phyloP scores from a whole-genome alignment of 2,888 invertebrate species.

The Calephelis perditalis region DNA sequence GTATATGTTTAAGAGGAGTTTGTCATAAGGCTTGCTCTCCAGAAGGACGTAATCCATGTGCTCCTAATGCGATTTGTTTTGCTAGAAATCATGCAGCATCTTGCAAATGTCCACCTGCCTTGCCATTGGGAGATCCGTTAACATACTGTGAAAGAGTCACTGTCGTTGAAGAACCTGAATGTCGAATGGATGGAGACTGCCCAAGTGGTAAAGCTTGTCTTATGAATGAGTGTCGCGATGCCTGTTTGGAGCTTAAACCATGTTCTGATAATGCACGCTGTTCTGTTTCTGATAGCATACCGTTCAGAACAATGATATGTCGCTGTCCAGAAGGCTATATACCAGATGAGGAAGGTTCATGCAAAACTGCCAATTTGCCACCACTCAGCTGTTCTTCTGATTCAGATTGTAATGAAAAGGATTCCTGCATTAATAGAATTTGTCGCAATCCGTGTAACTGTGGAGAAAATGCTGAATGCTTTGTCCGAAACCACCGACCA shows the following conservation, averaged over 20 bases:
- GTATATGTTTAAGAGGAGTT: constrained; percentile 83
- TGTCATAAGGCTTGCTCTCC: constrained; percentile 89
- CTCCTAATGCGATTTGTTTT: constrained; percentile 89
- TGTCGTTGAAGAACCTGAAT: constrained; percentile 80
- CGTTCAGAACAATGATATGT: constrained; percentile 92
- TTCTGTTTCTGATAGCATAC: constrained; percentile 89
- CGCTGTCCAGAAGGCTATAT: constrained; percentile 92
- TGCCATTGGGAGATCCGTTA: constrained; percentile 88
- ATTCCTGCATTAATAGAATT: constrained; percentile 91
- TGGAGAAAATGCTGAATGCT: constrained; percentile 89
- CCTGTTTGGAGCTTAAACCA: constrained; percentile 86
- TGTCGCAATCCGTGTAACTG: constrained; percentile 94
- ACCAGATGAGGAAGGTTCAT: constrained; percentile 87
- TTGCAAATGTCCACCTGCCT: constrained; percentile 89
- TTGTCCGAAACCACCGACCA: constrained; percentile 89
- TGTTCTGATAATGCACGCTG: constrained; percentile 87
- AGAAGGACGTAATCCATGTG: constrained; percentile 84
- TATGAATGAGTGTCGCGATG: constrained; percentile 86
- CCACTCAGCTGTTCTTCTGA: constrained; percentile 88
- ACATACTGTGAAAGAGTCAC: constrained; percentile 82
- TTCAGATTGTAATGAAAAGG: constrained; percentile 85
- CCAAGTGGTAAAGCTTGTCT: constrained; percentile 90
- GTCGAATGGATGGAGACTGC: constrained; percentile 87
- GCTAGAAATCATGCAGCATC: constrained; percentile 88
- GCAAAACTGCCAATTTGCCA: constrained; percentile 83